Base-by-base conservation (phyloP, 2,797 vertebrate species). In the Knipowitschia caucasica region DNA sequence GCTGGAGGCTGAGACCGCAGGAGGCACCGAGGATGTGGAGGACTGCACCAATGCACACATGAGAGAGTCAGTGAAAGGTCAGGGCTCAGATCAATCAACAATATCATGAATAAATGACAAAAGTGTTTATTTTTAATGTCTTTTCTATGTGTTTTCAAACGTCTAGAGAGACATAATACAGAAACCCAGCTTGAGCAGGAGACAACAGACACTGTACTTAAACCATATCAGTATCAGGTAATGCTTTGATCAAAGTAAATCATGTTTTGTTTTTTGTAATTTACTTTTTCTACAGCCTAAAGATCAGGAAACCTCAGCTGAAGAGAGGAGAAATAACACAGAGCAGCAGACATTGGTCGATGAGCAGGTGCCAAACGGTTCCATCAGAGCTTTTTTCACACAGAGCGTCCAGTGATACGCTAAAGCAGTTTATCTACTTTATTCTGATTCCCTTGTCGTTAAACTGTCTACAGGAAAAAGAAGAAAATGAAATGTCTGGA, bases 321-420 rank as follows among this genome's bases (percentile, higher is more conserved):
- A 71, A 30, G 72, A 21, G 27, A 72, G 31, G 64, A 84, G 56
- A 31, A 67, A 59, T 60, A 80, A 82, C 44, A 71, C 75, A 23
- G 80, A 89, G 33, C 66, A 75, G 35, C 91, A 91, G 57, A 89
- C 75, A 50, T 68, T 85, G 73, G 85, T 93, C 44, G 89, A 87
- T 9, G 88, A 92, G 69, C 90, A 92, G 90, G 92, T 92, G 58
- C 31, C 33, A n/a, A n/a, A n/a, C n/a, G n/a, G n/a, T n/a, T n/a
- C n/a, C n/a, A n/a, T n/a, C n/a, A n/a, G n/a, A n/a, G n/a, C n/a
- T n/a, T n/a, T n/a, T n/a, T n/a, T n/a, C n/a, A n/a, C n/a, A n/a
- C n/a, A n/a, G n/a, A n/a, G n/a, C n/a, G n/a, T n/a, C n/a, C n/a
- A 3, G 17, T 39, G 20, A 56, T n/a, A 30, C 20, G 2, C 12